Percentiles rank a stretch among this genome's conserved stretches.
phyloP scores from a whole-genome alignment of 2,888 invertebrate genomes.

The Altica lythri region DNA sequence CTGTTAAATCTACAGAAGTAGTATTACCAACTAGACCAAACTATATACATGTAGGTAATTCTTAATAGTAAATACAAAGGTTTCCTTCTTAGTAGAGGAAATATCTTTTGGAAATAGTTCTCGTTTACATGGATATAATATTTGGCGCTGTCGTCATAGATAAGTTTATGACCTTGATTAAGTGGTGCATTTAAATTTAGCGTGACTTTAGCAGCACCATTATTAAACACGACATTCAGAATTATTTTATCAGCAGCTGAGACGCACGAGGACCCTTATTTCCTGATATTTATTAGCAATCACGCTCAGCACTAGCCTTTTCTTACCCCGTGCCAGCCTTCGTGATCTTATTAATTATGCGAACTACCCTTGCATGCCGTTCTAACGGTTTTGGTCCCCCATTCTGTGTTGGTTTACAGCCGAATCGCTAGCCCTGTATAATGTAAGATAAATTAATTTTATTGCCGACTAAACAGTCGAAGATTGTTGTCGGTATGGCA shows the following conservation, averaged over 20 bases:
- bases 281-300: slow-evolving; percentile 59
- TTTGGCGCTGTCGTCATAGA: slow-evolving; percentile 18
- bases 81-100: too few relatives aligned
- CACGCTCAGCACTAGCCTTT: slow-evolving; percentile 56
- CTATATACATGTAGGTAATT: too few relatives aligned
- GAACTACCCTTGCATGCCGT: slow-evolving; percentile 55
- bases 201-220: slow-evolving; percentile 53
- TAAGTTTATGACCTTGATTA: slow-evolving; percentile 49
- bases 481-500: slow-evolving; percentile 57
- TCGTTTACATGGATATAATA: too few relatives aligned
- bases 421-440: slow-evolving; percentile 52
- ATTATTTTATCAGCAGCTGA: slow-evolving; percentile 59
- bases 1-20: too few relatives aligned
- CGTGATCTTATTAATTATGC: slow-evolving; percentile 56
- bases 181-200: slow-evolving; percentile 52
- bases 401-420: slow-evolving; percentile 53
- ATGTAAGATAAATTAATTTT: slow-evolving; percentile 59
- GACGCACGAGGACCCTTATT: slow-evolving; percentile 59
- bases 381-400: slow-evolving; percentile 45
- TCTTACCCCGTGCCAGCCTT: slow-evolving; percentile 57
- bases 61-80: too few relatives aligned
- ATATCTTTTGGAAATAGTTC: too few relatives aligned
- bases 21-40: too few relatives aligned
- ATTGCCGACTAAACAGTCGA: slow-evolving; percentile 59
- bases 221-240: slow-evolving; percentile 59